Percentiles rank a stretch among this genome's conserved stretches.
Conservation (phyloP, 2,797 vertebrate genomes). For the Myotis myotis region DNA sequence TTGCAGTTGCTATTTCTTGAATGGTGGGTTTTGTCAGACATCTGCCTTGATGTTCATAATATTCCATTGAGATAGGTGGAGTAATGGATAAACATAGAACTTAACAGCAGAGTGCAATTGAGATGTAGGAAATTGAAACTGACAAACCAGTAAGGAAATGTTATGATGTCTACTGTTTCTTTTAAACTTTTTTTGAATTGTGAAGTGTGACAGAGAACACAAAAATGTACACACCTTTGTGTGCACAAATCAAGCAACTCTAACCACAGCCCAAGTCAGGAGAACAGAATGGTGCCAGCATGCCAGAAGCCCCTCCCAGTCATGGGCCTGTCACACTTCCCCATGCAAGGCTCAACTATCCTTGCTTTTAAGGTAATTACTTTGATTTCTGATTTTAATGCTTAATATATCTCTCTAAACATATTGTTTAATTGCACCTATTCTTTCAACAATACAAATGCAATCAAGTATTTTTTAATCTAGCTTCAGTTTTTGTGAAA, state of each 20-base stretch:
- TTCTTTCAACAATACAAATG: not conserved
- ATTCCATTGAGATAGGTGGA: not conserved
- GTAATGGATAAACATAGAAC: not conserved
- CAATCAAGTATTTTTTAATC: not conserved
- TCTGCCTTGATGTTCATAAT: not conserved
- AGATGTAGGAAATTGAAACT: not conserved
- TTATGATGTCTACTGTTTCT: not conserved
- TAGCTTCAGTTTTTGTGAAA: not conserved
- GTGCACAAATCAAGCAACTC: not conserved
- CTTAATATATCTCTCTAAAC: not conserved
- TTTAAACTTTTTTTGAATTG: not conserved
- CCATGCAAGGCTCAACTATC: not conserved
- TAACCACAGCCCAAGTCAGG: not conserved
- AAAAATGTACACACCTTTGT: not conserved
- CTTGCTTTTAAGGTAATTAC: not conserved
- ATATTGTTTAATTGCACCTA: not conserved
- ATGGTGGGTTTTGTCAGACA: not conserved
- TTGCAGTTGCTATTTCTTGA: not conserved
- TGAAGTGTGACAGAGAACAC: not conserved
- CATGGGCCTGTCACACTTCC: not conserved
- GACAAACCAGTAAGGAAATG: not conserved
- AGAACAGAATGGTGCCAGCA: not conserved
- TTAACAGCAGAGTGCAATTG: not conserved
- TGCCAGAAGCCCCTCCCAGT: not conserved
- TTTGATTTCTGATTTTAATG: not conserved